Conservation (phyloP, 2,797 vertebrate species). For the Lindbergichthys nudifrons region DNA sequence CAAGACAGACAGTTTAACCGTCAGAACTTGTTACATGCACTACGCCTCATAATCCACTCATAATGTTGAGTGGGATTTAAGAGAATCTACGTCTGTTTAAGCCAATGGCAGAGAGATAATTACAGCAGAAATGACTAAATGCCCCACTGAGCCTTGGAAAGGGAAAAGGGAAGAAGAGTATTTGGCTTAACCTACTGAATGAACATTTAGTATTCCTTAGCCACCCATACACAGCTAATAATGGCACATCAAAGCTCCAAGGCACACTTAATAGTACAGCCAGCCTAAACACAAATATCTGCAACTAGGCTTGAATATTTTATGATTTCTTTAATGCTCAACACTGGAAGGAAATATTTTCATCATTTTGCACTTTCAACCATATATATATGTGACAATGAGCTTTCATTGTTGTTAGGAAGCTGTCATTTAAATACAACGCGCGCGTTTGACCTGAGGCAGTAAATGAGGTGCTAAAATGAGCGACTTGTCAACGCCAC, state of each 20-base stretch:
- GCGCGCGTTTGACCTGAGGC: slow-evolving; percentile 48
- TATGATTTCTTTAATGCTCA: slow-evolving; percentile 54
- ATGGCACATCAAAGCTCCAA: slow-evolving; percentile 64
- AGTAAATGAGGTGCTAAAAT: slow-evolving; percentile 60
- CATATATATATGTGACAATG: slow-evolving; percentile 20
- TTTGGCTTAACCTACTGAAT: slow-evolving; percentile 73
- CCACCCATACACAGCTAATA: slow-evolving; percentile 63
- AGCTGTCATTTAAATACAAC: slow-evolving; percentile 50
- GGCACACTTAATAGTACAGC: slow-evolving; percentile 58
- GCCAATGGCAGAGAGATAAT: slow-evolving; percentile 72
- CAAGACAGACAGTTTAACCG: slow-evolving; percentile 46
- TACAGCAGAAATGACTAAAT: slow-evolving; percentile 75
- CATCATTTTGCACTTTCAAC: slow-evolving; percentile 18
- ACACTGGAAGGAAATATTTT: slow-evolving; percentile 36
- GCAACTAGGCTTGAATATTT: slow-evolving; percentile 48
- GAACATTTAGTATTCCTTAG: slow-evolving; percentile 71
- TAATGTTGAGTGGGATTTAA: slow-evolving; percentile 74
- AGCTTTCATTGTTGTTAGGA: slow-evolving; percentile 62
- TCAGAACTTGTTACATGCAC: slow-evolving; percentile 58
- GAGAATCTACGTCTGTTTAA: slow-evolving; percentile 69
- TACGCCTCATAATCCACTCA: slow-evolving; percentile 68
- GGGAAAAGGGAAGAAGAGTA: slow-evolving; percentile 42
- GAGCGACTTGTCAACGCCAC: slow-evolving; percentile 54
- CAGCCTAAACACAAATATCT: slow-evolving; percentile 63
- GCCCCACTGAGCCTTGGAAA: slow-evolving; percentile 60